Evolutionary conservation across 2,113 vertebrate species (phyloP), one percentile per base, ranked within the genome.

Genomic region (Eudyptes chrysolophus): DNA sequence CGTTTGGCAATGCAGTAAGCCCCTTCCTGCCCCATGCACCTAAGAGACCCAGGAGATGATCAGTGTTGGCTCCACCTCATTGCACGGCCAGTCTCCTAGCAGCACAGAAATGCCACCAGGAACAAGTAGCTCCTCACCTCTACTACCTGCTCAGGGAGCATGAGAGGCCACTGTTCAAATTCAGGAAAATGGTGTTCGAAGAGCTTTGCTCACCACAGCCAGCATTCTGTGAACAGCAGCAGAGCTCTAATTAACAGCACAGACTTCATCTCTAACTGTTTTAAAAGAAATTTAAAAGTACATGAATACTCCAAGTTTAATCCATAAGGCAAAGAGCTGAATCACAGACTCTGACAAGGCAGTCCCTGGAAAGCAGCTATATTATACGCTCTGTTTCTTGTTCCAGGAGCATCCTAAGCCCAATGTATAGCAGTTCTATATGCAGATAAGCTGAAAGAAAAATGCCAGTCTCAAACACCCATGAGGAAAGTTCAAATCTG

Each of bases 251-350:
- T 91, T 96, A 96, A 96, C 93, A 82, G 87, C 87, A 96, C 81
- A 97, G 91, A 80, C 58, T 95, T 91, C 91, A 91, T 89, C 87
- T 89, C 78, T 85, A 93, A 93, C 80, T 76, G 65, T 57, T 96
- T 87, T 40, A 84, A 82, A 81, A 92, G 82, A 85, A 90, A 74
- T 65, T 55, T 26, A 16, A 55, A 91, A 94, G 76, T 82, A 69
- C 58, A 79, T 16, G 86, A 87, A 30, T 44, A 54, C 84, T 96
- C 81, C 70, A 77, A 94, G 74, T 92, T 84, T 91, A 94, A 96
- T 95, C 95, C 93, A 95, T 87, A 97, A 89, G 89, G 84, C 93
- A 96, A 95, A 97, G 93, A 87, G 95, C 93, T 96, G 89, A 95
- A 94, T 93, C 92, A 89, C 80, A 94, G 95, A 70, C 75, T 89